Base-by-base conservation (phyloP, 2,888 invertebrate genomes). In the Parascotia fuliginaria region DNA sequence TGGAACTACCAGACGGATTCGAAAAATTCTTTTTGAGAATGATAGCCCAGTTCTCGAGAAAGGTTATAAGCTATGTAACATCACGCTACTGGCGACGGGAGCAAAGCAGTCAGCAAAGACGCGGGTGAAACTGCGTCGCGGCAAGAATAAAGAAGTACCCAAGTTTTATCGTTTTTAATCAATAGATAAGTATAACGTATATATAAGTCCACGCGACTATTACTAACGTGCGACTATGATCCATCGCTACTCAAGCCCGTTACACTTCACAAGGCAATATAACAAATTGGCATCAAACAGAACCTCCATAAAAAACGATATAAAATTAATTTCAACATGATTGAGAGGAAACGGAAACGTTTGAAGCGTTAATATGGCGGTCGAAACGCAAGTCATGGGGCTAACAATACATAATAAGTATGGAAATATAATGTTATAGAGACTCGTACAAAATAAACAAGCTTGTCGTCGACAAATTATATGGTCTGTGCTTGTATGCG, bases 391-490 rank as follows among this genome's bases (percentile, higher is more conserved):
- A 83, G 83, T 84, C 82, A 83, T 62, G 56, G 51, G 19, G 52
- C 57, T 64, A 65, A 76, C 80, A 77, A 79, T 75, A 73, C 63
- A 67, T 65, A 71, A 76, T 75, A 74, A 75, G 73, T 73, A 82
- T 76, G 81, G 80, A 81, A 83, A 85, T 83, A 81, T 79, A 70
- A 73, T 65, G 76, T 65, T 80, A 79, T 29, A 38, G 33, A 39
- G 77, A 78, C 81, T 80, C 77, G 75, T 54, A 75, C 66, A 77
- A 75, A 82, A 77, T 84, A 85, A 88, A 88, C 86, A 87, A 72
- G 74, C 68, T 50, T 73, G 78, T 75, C 75, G 73, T 71, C 62
- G 62, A 57, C 65, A 75, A 75, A 75, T 75, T 77, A 73, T 67
- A 75, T 62, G 62, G 34, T 51, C 38, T 31, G 47, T 27, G 37